phyloP scores from a whole-genome alignment of 2,888 invertebrate genomes.

The Sesia apiformis region DNA sequence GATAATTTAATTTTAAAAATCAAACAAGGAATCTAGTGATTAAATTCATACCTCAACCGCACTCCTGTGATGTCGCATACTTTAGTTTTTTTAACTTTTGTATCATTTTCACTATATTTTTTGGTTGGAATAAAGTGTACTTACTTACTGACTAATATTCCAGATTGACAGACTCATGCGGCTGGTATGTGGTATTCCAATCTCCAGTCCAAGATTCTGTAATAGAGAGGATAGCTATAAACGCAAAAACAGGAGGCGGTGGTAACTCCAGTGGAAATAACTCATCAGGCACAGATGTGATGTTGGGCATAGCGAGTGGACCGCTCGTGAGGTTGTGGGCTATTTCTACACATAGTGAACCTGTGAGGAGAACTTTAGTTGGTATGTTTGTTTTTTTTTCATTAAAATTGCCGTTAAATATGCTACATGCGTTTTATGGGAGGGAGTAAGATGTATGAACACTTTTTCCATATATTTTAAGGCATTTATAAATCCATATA shows the following conservation, averaged over 20 bases:
- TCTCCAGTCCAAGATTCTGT: constrained; percentile 92
- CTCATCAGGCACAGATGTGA: constrained; percentile 56
- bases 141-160: constrained; percentile 2
- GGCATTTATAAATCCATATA: too few relatives aligned
- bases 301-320: constrained; percentile 66
- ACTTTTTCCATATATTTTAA: too few relatives aligned
- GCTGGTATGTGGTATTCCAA: constrained; percentile 96
- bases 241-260: constrained; percentile 74
- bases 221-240: constrained; percentile 94
- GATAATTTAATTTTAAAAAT: too few relatives aligned
- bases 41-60: too few relatives aligned
- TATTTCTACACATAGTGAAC: constrained; percentile 66
- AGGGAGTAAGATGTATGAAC: too few relatives aligned
- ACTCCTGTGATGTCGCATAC: too few relatives aligned
- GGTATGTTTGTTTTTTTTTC: constrained; percentile 28
- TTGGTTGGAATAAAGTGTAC: too few relatives aligned
- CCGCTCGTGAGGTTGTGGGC: constrained; percentile 64
- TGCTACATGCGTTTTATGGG: too few relatives aligned
- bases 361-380: constrained; percentile 60
- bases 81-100: too few relatives aligned
- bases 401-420: too few relatives aligned
- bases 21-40: too few relatives aligned
- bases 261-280: constrained; percentile 47
- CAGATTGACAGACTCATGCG: constrained; percentile 94
- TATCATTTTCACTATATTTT: too few relatives aligned